A percentile compares a stretch with the other conserved stretches of the same genome.
These are phyloP conservation scores for Coreoperca whiteheadi DNA, from an alignment of 2,113 vertebrate genomes.

Conservation along the genomic window DNA sequence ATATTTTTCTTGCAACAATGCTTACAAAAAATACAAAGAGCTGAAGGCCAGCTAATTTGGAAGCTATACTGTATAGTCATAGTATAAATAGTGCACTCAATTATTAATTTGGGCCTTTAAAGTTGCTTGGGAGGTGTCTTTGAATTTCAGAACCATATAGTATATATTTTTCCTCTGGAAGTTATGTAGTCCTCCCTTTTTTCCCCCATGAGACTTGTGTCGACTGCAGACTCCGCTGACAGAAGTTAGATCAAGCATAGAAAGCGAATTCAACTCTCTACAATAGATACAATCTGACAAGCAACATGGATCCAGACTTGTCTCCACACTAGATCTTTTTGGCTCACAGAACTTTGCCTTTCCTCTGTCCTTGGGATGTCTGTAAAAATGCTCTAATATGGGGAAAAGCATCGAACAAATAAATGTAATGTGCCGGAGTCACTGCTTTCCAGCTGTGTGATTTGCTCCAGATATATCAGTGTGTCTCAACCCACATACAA, in stretches of 20 bases:
- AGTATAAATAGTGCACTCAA: slow-evolving; percentile 8
- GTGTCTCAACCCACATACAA: slow-evolving; percentile 42
- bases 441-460: slow-evolving; percentile 65
- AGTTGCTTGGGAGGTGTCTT: slow-evolving; percentile 36
- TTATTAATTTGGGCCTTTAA: slow-evolving; percentile 31
- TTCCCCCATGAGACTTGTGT: slow-evolving; percentile 56
- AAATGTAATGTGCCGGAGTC: slow-evolving; percentile 55
- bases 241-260: slow-evolving; percentile 75
- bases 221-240: slow-evolving; percentile 55
- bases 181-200: slow-evolving; percentile 43
- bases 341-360: slow-evolving; percentile 51
- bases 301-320: slow-evolving; percentile 73
- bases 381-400: slow-evolving; percentile 64
- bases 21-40: not conserved
- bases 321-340: slow-evolving; percentile 65
- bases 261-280: slow-evolving; percentile 62
- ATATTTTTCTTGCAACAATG: not conserved
- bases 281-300: slow-evolving; percentile 77
- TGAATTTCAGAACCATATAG: slow-evolving; percentile 38
- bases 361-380: slow-evolving; percentile 48
- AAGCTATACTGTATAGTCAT: slow-evolving; percentile 3
- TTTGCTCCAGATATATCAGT: slow-evolving; percentile 64
- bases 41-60: slow-evolving; percentile 6
- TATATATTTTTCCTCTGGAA: slow-evolving; percentile 39
- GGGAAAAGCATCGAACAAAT: slow-evolving; percentile 60